A percentile compares a stretch with the other conserved stretches of the same genome.
Conservation (phyloP, 2,888 invertebrate species). For the Gastracanthus pulcherrimus region DNA sequence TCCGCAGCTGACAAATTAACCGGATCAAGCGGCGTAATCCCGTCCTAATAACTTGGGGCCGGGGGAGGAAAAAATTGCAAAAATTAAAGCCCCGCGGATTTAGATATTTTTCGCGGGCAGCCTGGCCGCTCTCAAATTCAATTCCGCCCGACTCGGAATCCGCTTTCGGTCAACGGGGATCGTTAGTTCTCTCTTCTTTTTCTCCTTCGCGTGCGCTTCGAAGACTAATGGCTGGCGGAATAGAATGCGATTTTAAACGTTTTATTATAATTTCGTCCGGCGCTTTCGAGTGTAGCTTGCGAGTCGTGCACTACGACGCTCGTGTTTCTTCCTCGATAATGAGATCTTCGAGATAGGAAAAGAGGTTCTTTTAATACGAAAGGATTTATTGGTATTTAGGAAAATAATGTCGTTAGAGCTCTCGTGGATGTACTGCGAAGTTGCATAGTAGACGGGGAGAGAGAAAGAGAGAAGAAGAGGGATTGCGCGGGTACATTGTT, state of each 20-base stretch:
- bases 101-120: neutral
- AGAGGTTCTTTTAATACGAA: neutral
- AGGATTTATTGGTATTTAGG: neutral
- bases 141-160: neutral
- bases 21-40: conserved; percentile 35
- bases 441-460: neutral
- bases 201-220: neutral
- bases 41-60: conserved; percentile 17
- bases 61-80: neutral
- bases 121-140: neutral
- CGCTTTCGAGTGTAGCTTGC: neutral
- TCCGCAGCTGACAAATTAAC: conserved; percentile 30
- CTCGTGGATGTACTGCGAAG: neutral
- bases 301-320: neutral
- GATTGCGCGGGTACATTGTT: conserved; percentile 32
- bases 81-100: conserved; percentile 10
- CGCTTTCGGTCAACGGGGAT: neutral
- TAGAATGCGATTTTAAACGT: conserved; percentile 2
- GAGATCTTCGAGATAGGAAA: neutral
- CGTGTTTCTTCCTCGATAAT: neutral
- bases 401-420: conserved; percentile 12
- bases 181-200: too few species aligned
- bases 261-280: conserved; percentile 3
- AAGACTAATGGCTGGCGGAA: conserved; percentile 9
- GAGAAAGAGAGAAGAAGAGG: neutral